Base-by-base conservation (phyloP, 2,113 vertebrate genomes). In the Conger conger region DNA sequence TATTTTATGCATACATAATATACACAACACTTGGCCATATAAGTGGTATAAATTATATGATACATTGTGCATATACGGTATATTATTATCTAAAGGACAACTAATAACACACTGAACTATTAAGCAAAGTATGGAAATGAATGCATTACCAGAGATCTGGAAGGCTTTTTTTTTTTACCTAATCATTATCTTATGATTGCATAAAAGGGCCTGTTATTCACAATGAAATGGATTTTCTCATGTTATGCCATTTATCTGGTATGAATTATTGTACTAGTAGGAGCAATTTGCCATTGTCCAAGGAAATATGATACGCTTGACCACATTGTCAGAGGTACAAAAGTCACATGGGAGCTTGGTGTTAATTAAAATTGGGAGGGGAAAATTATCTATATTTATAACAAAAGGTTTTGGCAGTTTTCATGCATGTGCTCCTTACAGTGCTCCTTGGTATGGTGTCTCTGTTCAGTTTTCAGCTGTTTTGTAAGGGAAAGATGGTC, bases 401-500 rank as follows among this genome's bases (percentile, higher is more conserved):
- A n/a, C n/a, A n/a, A n/a, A n/a, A n/a, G n/a, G n/a, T n/a, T n/a
- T n/a, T n/a, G n/a, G n/a, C n/a, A n/a, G n/a, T n/a, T n/a, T n/a
- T n/a, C n/a, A n/a, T n/a, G n/a, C n/a, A n/a, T n/a, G n/a, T n/a
- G n/a, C n/a, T n/a, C n/a, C n/a, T n/a, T n/a, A n/a, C n/a, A n/a
- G n/a, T n/a, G n/a, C n/a, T n/a, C n/a, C n/a, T n/a, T n/a, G n/a
- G n/a, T 42, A 9, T 42, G 40, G 40, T 42, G 3, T 42, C 40
- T 68, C 20, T 68, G 20, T 68, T 5, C 17, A n/a, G 60, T 18
- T 68, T n/a, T 68, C 99, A 99, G 95, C 91, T 99, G 89, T 94
- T 95, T 17, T 57, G 54, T 42, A 42, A 42, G 9, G 40, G 40
- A 97, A 97, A 96, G 30, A 91, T 98, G 94, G 98, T 97, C 86